A percentile compares a stretch with the other conserved stretches of the same genome.
Conservation (phyloP, 1,140 invertebrate genomes). For the Aricia agestis region DNA sequence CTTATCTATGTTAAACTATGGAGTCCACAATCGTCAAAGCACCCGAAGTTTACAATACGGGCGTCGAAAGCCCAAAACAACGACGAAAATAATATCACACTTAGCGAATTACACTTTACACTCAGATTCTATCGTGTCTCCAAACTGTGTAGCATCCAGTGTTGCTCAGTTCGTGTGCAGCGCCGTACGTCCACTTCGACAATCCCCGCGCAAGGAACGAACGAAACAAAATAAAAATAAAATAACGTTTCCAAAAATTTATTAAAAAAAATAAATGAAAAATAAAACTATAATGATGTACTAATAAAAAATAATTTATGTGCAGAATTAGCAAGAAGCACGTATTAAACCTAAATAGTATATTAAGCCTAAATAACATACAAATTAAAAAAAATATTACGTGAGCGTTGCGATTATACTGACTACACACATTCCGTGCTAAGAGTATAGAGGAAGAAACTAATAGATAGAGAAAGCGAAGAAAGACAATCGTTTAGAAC, state of each 20-base stretch:
- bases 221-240: conserved; percentile 51
- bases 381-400: conserved; percentile 7
- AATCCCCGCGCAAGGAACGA: conserved; percentile 62
- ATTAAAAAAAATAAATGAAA: conserved; percentile 64
- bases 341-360: conserved; percentile 29
- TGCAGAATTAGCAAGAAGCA: conserved; percentile 31
- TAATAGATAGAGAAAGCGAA: neutral
- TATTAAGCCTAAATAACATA: conserved; percentile 26
- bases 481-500: conserved; percentile 31
- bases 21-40: conserved; percentile 75
- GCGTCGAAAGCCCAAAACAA: conserved; percentile 70
- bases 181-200: conserved; percentile 68
- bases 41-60: conserved; percentile 71
- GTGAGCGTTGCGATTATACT: conserved; percentile 55
- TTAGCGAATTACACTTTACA: conserved; percentile 67
- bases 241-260: conserved; percentile 37
- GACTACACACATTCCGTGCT: conserved; percentile 60
- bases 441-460: conserved; percentile 23
- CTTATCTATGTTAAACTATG: conserved; percentile 71
- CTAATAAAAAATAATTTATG: conserved; percentile 37
- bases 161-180: conserved; percentile 49
- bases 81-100: conserved; percentile 74
- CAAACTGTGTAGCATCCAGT: conserved; percentile 38
- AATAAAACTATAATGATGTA: conserved; percentile 45
- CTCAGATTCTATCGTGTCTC: conserved; percentile 48